Conservation (phyloP, 2,888 invertebrate species). For the Hydrotaea cyrtoneurina region DNA sequence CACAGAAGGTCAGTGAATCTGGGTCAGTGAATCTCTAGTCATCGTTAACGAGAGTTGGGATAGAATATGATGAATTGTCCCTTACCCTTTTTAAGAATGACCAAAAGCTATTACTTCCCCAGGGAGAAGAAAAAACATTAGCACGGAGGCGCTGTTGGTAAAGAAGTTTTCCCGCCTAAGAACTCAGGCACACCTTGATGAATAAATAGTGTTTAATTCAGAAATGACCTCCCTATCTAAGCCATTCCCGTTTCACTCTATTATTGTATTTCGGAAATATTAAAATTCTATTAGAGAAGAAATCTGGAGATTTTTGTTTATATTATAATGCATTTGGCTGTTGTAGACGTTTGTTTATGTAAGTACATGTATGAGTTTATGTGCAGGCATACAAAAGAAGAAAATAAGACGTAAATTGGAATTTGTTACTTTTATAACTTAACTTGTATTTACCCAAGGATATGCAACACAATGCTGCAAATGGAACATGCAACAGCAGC, state of each 20-base stretch:
- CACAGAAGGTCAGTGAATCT: too few relatives aligned
- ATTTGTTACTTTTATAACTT: conserved; percentile 67
- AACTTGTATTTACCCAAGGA: conserved; percentile 63
- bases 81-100: too few relatives aligned
- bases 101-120: too few relatives aligned
- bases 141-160: too few relatives aligned
- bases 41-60: too few relatives aligned
- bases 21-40: too few relatives aligned
- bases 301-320: conserved; percentile 32
- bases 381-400: conserved; percentile 39
- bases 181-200: too few relatives aligned
- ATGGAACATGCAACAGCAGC: conserved; percentile 40
- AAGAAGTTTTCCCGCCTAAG: too few relatives aligned
- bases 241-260: conserved; percentile 14
- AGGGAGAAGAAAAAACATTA: too few relatives aligned
- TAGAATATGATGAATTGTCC: too few relatives aligned
- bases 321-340: not conserved
- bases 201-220: too few relatives aligned
- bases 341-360: not conserved
- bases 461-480: conserved; percentile 58
- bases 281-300: conserved; percentile 17
- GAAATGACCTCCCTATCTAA: not conserved
- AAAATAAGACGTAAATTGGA: conserved; percentile 62
- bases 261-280: conserved; percentile 32
- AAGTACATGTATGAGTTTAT: conserved; percentile 4